Base-by-base conservation (phyloP, 2,888 invertebrate species). In the Gisinianus flammeolus region DNA sequence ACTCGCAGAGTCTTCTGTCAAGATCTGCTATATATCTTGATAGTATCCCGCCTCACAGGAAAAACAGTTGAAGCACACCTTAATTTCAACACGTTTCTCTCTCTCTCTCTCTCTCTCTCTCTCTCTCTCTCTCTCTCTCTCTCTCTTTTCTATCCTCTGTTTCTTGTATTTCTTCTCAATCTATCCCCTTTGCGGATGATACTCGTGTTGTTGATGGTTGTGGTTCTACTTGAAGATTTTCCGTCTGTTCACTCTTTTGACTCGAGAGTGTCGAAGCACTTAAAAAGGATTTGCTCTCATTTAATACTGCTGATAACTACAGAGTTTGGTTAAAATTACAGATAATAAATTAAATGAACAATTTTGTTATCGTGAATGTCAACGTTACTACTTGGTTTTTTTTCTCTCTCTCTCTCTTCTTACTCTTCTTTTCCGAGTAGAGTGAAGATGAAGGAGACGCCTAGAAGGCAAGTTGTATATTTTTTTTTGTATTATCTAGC, bases 51-150 rank as follows among this genome's bases (percentile, higher is more conserved):
- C 67, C 67, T 67, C 67, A 67, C 67, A 62, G 31, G 30, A 56
- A 56, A 74, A 66, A 74, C 74, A 74, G 44, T 33, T 33, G 52
- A 52, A 74, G 66, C 74, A 74, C 74, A 74, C 74, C 74, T 74
- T 74, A 74, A 74, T 74, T 74, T 74, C 74, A 74, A 74, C 74
- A 74, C 74, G n/a, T 66, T 74, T 67, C 64, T 44, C 28, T n/a
- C 24, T 44, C n/a, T 30, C 73, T 74, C n/a, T 10, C 16, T 22
- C 33, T 19, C 31, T 28, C 4, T 67, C 8, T 64, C 24, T 26
- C 26, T 22, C 62, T 66, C 30, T 16, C 28, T 28, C 28, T 66
- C 31, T 66, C n/a, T n/a, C n/a, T 54, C 30, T 30, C 66, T 4
- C 19, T 28, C 30, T 66, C 66, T 30, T 28, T 19, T 26, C 24